Conservation (phyloP, 2,113 vertebrate species). For the Tonatia bakeri region DNA sequence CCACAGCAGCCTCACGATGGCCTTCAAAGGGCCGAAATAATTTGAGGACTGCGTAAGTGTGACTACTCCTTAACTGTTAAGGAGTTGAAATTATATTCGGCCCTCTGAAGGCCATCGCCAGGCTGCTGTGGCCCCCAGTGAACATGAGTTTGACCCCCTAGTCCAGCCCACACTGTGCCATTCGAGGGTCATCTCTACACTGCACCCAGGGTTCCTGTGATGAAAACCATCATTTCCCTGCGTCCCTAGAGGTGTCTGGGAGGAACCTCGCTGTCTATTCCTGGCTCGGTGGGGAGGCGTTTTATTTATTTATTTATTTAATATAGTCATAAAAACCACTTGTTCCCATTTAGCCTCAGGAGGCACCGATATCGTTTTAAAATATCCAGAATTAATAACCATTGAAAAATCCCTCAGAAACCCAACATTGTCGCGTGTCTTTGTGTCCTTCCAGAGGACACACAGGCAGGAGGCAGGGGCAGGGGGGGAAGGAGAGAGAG, state of each 20-base stretch:
- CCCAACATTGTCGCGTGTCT: not conserved
- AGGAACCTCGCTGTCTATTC: not conserved
- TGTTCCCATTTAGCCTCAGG: not conserved
- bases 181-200: not conserved
- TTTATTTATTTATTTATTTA: conserved; percentile 33
- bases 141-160: too few species aligned
- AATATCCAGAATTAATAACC: conserved; percentile 8
- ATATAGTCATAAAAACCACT: not conserved
- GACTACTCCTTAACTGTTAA: too few species aligned
- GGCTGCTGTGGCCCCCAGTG: too few species aligned
- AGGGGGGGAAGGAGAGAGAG: not conserved
- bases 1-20: too few species aligned
- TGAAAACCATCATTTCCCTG: conserved; percentile 13
- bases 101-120: too few species aligned
- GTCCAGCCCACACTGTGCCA: not conserved
- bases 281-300: not conserved
- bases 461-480: not conserved
- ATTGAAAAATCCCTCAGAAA: not conserved
- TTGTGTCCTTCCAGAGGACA: not conserved
- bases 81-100: too few species aligned
- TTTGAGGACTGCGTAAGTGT: too few species aligned
- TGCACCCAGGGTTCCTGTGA: not conserved
- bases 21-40: too few species aligned
- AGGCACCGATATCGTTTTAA: not conserved
- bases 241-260: not conserved